Base-by-base conservation (phyloP, 2,797 vertebrate species). In the Orientallactaga sibirica region DNA sequence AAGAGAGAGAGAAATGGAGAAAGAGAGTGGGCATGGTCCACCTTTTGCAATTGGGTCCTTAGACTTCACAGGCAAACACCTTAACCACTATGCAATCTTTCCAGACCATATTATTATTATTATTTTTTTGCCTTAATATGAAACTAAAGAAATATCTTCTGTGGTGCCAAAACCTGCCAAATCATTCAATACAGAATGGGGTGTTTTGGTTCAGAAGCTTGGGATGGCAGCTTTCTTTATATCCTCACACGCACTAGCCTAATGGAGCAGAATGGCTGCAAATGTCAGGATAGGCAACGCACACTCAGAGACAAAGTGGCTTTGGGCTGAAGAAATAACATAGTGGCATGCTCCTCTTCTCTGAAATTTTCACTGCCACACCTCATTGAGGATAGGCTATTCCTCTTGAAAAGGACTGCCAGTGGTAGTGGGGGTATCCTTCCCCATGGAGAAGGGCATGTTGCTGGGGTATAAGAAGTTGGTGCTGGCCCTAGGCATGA, bases 171-270 rank as follows among this genome's bases (percentile, higher is more conserved):
- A 90, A 86, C 37, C 86, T 48, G 73, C 84, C 79, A 80, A 92
- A 84, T 64, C 84, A 43, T 76, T 95, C 95, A 92, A 85, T 43
- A 88, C 10, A 43, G 94, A 97, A 80, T 41, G 27, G 10, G 27
- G 55, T 93, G 24, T 83, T 91, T 95, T 76, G 62, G 73, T 85
- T 74, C 90, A 80, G 15, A 64, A 87, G 86, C 67, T 48, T 87
- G 71, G 90, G 89, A 79, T 15, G 61, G 48, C 55, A 77, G 67
- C 22, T 95, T 67, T 92, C 29, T 95, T 94, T 96, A 82, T 96
- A 58, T 94, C 85, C 48, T 73, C 67, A 96, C 97, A 75, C 91
- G 93, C 93, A 93, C 81, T 97, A 95, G 55, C 64, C 58, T 88
- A 89, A 41, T 93, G 74, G 77, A 90, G 91, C 84, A 64, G 25